phyloP scores from a whole-genome alignment of 2,113 vertebrate genomes.

The Hipposideros armiger region DNA sequence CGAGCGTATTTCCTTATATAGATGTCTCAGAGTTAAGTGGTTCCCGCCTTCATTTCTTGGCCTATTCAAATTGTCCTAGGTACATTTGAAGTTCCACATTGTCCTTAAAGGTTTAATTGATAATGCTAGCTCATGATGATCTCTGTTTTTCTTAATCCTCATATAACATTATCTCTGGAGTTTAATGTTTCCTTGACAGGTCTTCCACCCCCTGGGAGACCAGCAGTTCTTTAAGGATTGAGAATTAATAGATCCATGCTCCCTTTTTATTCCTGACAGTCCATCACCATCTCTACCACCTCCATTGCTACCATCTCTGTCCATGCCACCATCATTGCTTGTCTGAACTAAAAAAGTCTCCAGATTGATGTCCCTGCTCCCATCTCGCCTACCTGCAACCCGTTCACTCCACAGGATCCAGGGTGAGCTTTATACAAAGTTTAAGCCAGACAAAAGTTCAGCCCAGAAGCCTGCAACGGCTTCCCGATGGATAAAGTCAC shows the following conservation, averaged over 20 bases:
- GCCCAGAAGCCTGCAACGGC: background rate
- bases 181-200: background rate
- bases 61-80: background rate
- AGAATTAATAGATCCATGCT: background rate
- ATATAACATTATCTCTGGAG: background rate
- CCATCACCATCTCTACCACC: too few relatives aligned
- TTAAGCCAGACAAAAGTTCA: background rate
- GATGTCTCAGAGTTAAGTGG: background rate
- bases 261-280: background rate
- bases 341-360: background rate
- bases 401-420: background rate
- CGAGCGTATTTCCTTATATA: background rate
- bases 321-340: too few relatives aligned
- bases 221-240: background rate
- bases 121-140: too few relatives aligned
- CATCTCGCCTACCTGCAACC: background rate
- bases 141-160: background rate
- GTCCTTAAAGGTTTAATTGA: background rate
- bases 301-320: too few relatives aligned
- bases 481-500: background rate
- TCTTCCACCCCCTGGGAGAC: background rate
- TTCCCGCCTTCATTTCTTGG: background rate
- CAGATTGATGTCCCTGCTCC: rapidly evolving
- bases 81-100: background rate
- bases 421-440: background rate